Evolutionary conservation across 2,888 invertebrate species (phyloP).

Genomic region (Ophion costatus): DNA sequence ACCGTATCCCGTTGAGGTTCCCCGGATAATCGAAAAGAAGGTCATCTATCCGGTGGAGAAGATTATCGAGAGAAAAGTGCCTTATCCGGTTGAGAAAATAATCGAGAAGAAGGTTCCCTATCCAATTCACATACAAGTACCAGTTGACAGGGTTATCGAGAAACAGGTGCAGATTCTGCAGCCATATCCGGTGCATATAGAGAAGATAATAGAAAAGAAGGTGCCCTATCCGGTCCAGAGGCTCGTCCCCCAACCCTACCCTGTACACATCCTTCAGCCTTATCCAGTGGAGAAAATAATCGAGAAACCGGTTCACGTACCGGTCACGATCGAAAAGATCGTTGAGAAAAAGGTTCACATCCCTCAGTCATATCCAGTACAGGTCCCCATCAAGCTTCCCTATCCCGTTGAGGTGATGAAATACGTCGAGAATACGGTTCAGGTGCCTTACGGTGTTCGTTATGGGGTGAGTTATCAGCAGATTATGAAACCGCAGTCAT

Average conservation of each 20-base stretch:
- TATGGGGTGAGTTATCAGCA: conserved; percentile 75
- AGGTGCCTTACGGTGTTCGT: conserved; percentile 72
- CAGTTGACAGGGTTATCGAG: conserved; percentile 86
- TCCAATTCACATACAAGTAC: conserved; percentile 84
- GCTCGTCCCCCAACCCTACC: conserved; percentile 78
- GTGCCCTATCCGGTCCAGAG: conserved; percentile 85
- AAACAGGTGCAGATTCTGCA: conserved; percentile 87
- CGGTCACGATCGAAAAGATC: conserved; percentile 77
- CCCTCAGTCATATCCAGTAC: conserved; percentile 84
- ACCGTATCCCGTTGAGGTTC: conserved; percentile 84
- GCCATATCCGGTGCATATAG: conserved; percentile 82
- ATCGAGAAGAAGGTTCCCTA: conserved; percentile 85
- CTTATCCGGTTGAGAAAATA: conserved; percentile 85
- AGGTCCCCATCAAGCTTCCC: conserved; percentile 83
- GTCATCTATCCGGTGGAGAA: conserved; percentile 85
- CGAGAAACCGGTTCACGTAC: conserved; percentile 84
- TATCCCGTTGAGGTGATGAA: conserved; percentile 77
- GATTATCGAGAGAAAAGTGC: conserved; percentile 85
- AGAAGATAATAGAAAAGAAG: conserved; percentile 84
- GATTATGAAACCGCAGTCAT: conserved; percentile 71
- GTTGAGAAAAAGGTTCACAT: conserved; percentile 84
- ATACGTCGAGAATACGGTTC: conserved; percentile 71
- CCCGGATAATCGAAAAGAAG: conserved; percentile 83
- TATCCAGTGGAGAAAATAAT: conserved; percentile 85
- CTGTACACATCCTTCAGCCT: conserved; percentile 76